Evolutionary conservation across 2,113 vertebrate genomes (phyloP), one percentile per base, ranked within the genome.

Genomic region (Paradoxurus hermaphroditus): DNA sequence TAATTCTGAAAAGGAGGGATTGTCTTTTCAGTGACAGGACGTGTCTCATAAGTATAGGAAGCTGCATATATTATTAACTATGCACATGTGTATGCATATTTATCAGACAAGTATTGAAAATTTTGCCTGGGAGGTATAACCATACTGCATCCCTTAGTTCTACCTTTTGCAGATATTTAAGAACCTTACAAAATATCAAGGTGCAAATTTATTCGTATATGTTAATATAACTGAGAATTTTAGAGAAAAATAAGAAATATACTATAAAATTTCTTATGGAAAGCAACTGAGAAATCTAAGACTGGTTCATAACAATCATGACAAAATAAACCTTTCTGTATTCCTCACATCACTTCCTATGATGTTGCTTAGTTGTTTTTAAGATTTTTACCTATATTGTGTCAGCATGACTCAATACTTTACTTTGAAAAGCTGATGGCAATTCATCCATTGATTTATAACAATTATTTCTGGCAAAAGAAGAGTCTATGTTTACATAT

Each of bases 381-480:
- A 90, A 67, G 4, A 75, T 10, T 97, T 15, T 62, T 51, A 82
- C 87, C 46, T 92, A 29, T 75, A 86, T 13, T 90, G 0, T 51
- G 1, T 92, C 93, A 96, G 41, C 77, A 92, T 46, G 53, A 25
- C 0, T 29, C 34, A 70, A 8, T 93, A 68, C 96, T 12, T 97
- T 94, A 88, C 21, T 34, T 91, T 29, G 1, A 95, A 70, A 68
- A 97, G 86, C 1, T 1, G 1, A 96, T 89, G 16, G 91, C 1
- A 49, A 14, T 94, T 91, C 81, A 46, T 97, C 36, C 18, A 16
- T 53, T 95, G 78, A 92, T 94, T 96, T 4, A 0, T 21, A 91
- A 65, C 25, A 97, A 90, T 93, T 98, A 89, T 97, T 98, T 98
- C 62, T 96, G 49, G 13, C 23, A 98, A 84, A 1, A 95, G 5